phyloP scores from a whole-genome alignment of 1,140 invertebrate genomes.

The Eriocheir sinensis region DNA sequence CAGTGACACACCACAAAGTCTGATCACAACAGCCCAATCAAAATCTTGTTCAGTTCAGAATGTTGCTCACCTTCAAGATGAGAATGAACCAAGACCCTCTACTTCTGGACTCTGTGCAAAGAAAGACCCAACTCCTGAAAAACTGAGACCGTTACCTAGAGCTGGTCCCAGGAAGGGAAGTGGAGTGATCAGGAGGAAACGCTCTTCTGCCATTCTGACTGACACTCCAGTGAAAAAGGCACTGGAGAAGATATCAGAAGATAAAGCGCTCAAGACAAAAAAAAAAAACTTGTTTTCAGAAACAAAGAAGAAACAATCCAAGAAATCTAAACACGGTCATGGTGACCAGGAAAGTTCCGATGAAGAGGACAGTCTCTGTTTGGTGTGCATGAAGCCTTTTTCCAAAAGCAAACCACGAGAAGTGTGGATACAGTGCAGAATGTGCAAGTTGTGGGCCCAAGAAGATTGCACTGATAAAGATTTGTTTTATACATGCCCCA shows the following conservation, averaged over 20 bases:
- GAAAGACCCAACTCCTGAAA: conserved; percentile 20
- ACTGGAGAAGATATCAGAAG: neutral
- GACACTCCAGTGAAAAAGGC: conserved; percentile 46
- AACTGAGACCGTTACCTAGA: conserved; percentile 44
- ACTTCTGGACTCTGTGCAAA: conserved; percentile 39
- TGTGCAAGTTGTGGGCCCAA: too few species aligned
- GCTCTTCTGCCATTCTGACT: conserved; percentile 37
- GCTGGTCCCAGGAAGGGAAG: conserved; percentile 47
- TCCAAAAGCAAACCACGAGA: conserved; percentile 59
- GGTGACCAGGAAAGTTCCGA: conserved; percentile 3
- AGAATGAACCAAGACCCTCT: conserved; percentile 51
- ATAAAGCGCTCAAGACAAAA: neutral
- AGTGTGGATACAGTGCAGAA: conserved; percentile 50
- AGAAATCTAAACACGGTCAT: neutral
- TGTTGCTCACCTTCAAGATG: conserved; percentile 52
- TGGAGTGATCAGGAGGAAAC: neutral
- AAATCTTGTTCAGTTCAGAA: conserved; percentile 58
- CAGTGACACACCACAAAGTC: conserved; percentile 52
- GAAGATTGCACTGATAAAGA: neutral
- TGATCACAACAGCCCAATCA: conserved; percentile 41
- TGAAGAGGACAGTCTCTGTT: conserved; percentile 44
- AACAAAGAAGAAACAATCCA: neutral
- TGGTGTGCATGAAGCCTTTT: conserved; percentile 26
- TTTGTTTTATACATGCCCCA: conserved; percentile 35
- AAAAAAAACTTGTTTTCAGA: neutral